Percentiles rank a stretch among this genome's conserved stretches.
phyloP scores from a whole-genome alignment of 2,113 vertebrate species.

The Python bivittatus region DNA sequence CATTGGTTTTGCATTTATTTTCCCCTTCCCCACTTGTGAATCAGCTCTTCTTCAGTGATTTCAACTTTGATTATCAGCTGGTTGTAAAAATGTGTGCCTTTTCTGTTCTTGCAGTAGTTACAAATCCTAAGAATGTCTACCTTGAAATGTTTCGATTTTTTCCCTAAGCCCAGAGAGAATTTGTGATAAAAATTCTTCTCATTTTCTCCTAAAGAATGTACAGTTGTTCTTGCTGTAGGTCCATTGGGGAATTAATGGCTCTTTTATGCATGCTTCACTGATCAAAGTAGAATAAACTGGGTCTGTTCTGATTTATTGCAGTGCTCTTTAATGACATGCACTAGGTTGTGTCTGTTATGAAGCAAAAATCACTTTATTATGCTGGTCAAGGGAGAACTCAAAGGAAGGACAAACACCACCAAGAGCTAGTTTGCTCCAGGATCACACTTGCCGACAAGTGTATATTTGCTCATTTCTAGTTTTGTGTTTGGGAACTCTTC shows the following conservation, averaged over 20 bases:
- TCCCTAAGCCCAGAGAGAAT: conserved; percentile 16
- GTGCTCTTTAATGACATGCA: conserved; percentile 44
- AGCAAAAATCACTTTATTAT: conserved; percentile 53
- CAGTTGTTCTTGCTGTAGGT: neutral
- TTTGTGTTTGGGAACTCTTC: conserved; percentile 68
- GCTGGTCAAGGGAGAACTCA: conserved; percentile 53
- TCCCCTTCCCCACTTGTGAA: neutral
- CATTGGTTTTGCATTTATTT: neutral
- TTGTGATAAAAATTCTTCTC: neutral
- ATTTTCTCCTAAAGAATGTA: conserved; percentile 13
- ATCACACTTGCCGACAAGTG: conserved; percentile 68
- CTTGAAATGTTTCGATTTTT: neutral
- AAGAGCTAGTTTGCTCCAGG: conserved; percentile 39
- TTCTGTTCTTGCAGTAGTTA: neutral
- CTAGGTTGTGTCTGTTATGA: conserved; percentile 44
- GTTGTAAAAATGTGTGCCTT: neutral
- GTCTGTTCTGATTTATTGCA: conserved; percentile 44
- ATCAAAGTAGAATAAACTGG: conserved; percentile 31
- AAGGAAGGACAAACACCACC: conserved; percentile 67
- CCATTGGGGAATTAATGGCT: conserved; percentile 11
- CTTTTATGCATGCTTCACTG: conserved; percentile 41
- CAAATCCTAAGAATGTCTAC: neutral
- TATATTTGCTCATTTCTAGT: conserved; percentile 69
- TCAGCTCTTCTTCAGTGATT: neutral
- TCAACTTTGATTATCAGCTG: neutral